A percentile compares a stretch with the other conserved stretches of the same genome.
These are phyloP conservation scores for Aplysina aerophoba DNA, from an alignment of 37 sponge, comb jelly and placozoan species.

Conservation along the genomic window DNA sequence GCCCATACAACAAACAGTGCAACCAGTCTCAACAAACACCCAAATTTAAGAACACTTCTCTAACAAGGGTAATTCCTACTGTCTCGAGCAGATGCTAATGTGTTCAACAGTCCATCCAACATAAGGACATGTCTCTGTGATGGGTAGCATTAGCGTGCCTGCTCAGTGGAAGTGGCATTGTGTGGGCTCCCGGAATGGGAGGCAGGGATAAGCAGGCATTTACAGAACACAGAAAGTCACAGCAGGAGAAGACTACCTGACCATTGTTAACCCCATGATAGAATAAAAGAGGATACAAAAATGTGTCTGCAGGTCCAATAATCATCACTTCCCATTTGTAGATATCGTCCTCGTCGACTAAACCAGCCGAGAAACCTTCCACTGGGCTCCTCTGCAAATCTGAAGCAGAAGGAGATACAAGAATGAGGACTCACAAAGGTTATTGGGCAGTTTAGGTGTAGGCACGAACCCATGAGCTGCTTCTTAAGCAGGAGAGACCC, in stretches of 20 bases:
- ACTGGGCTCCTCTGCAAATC: slow-evolving; percentile 93
- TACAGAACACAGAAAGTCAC: neutral
- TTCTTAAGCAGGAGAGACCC: slow-evolving; percentile 78
- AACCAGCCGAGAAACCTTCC: slow-evolving; percentile 98
- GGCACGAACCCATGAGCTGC: slow-evolving; percentile 82
- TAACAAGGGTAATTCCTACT: no score
- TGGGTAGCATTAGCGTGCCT: no score
- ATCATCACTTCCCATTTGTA: slow-evolving; percentile 96
- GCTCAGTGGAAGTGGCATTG: neutral
- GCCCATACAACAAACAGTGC: neutral
- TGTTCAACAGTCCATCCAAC: no score
- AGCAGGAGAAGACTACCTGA: no score
- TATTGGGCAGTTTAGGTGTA: neutral
- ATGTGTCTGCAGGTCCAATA: slow-evolving; percentile 95
- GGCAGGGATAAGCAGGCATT: neutral
- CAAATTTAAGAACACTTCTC: neutral
- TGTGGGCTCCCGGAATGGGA: no score
- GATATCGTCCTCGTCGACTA: slow-evolving; percentile 95
- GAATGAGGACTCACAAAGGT: neutral
- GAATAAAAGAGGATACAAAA: slow-evolving; percentile 84
- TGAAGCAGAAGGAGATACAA: slow-evolving; percentile 23
- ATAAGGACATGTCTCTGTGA: no score
- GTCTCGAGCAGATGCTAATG: no score
- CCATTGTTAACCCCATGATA: no score
- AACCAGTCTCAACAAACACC: neutral